A percentile compares a stretch with the other conserved stretches of the same genome.
Evolutionary conservation across 2,888 invertebrate genomes (phyloP).

Genomic region (Folsomia manolachei): DNA sequence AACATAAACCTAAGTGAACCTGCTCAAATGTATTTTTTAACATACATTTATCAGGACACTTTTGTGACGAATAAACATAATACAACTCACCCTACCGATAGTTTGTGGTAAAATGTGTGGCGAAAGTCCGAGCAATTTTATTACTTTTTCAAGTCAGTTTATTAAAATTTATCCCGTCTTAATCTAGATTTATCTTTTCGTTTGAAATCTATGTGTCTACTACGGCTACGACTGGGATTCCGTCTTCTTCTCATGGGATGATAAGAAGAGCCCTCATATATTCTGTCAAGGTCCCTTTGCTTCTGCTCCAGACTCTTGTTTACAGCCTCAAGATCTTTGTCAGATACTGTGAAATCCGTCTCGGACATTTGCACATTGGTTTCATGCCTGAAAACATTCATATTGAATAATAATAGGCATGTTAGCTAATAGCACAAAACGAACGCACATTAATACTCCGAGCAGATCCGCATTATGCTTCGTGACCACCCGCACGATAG

Average conservation of each 20-base stretch:
- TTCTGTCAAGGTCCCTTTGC: not conserved
- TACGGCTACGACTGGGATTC: not conserved
- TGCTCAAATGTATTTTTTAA: too few species aligned
- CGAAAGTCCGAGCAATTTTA: too few species aligned
- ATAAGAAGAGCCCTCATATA: not conserved
- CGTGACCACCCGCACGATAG: constrained; percentile 34
- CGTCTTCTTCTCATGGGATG: not conserved
- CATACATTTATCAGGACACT: too few species aligned
- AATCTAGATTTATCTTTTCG: not conserved
- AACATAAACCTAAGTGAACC: too few species aligned
- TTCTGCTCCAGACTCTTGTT: not conserved
- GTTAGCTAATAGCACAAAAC: not conserved
- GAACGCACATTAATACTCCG: constrained; percentile 16
- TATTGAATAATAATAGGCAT: not conserved
- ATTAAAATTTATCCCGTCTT: not conserved
- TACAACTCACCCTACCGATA: too few species aligned
- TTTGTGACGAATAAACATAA: too few species aligned
- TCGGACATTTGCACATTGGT: constrained; percentile 12
- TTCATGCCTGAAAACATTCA: constrained; percentile 10
- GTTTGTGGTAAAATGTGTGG: too few species aligned
- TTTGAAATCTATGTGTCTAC: not conserved
- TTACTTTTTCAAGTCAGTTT: not conserved
- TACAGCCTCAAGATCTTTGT: not conserved
- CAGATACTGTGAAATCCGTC: not conserved
- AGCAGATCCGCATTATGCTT: constrained; percentile 38